These are phyloP conservation scores for Corbicula japonica DNA, from an alignment of 2,888 invertebrate genomes.

Conservation along the genomic window DNA sequence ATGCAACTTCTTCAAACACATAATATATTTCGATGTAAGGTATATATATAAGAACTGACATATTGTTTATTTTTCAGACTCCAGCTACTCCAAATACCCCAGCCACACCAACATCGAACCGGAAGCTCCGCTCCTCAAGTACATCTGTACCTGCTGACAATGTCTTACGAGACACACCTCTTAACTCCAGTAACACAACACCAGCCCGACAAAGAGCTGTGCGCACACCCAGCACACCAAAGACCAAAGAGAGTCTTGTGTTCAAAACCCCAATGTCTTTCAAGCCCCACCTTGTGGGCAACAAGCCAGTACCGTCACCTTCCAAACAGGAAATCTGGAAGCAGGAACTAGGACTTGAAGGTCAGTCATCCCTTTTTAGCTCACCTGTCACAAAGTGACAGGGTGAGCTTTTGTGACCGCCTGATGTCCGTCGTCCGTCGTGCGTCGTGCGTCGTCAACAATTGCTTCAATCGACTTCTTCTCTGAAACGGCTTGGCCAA, in stretches of 20 bases:
- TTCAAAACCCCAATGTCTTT: slow-evolving; percentile 82
- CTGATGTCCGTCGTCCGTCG: no score
- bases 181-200: slow-evolving; percentile 24
- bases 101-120: slow-evolving; percentile 56
- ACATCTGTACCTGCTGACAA: slow-evolving; percentile 46
- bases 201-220: slow-evolving; percentile 6
- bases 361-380: no score
- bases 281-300: slow-evolving; percentile 74
- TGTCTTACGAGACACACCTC: slow-evolving; percentile 19
- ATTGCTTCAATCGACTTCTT: no score
- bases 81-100: slow-evolving; percentile 46
- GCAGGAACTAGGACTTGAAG: slow-evolving; percentile 78
- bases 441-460: no score
- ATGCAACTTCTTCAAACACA: no score
- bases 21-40: no score
- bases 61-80: slow-evolving; percentile 11
- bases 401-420: no score
- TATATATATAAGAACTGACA: background rate
- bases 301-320: slow-evolving; percentile 76
- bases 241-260: slow-evolving; percentile 62
- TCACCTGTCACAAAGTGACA: no score
- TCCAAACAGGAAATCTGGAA: slow-evolving; percentile 78
- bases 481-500: no score
- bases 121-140: slow-evolving; percentile 43
- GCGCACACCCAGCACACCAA: slow-evolving; percentile 17